phyloP scores from a whole-genome alignment of 2,113 vertebrate species.

The Bubo bubo region DNA sequence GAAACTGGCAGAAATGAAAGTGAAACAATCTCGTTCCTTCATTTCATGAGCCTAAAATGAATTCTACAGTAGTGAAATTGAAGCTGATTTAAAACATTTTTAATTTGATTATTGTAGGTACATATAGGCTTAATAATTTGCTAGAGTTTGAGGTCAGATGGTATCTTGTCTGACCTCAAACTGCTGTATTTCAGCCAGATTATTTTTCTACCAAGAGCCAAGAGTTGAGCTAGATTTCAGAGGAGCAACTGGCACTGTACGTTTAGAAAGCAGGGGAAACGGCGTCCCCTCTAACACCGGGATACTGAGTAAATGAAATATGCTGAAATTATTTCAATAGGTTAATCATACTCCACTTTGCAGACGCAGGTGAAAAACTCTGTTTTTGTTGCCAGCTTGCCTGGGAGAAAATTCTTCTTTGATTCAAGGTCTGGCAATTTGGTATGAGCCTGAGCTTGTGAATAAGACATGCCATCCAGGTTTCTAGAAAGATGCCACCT shows the following conservation, averaged over 20 bases:
- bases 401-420: background rate
- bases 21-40: background rate
- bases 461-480: background rate
- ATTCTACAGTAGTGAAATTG: background rate
- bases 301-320: background rate
- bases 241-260: background rate
- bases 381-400: background rate
- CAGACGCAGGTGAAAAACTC: background rate
- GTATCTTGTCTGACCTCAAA: background rate
- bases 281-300: background rate
- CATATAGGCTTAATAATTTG: background rate
- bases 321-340: background rate
- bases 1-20: constrained; percentile 55
- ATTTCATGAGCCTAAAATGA: background rate
- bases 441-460: constrained; percentile 22
- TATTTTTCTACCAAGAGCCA: background rate
- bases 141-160: background rate
- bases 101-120: background rate
- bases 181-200: constrained; percentile 7
- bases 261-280: background rate
- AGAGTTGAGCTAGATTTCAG: background rate
- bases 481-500: constrained; percentile 29
- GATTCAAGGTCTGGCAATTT: background rate
- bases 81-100: background rate
- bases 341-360: background rate